Evolutionary conservation across 2,888 invertebrate species (phyloP).

Genomic region (Hydropsyche betteni): DNA sequence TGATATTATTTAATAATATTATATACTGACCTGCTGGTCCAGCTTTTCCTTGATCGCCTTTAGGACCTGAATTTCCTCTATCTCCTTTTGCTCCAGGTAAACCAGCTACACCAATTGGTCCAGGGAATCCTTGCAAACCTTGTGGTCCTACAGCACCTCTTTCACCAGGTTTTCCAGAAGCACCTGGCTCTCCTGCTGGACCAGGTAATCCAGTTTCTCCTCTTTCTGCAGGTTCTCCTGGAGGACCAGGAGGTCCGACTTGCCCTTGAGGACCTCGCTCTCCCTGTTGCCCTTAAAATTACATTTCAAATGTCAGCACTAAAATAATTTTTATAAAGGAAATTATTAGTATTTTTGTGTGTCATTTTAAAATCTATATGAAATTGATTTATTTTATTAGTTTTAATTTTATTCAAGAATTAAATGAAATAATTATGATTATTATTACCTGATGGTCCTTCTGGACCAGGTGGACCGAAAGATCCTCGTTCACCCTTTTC

Average conservation of each 20-base stretch:
- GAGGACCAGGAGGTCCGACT: constrained; percentile 77
- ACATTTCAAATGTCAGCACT: neutral
- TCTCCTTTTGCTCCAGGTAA: constrained; percentile 78
- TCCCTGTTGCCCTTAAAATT: constrained; percentile 69
- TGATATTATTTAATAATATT: neutral
- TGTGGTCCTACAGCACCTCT: constrained; percentile 76
- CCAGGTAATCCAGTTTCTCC: constrained; percentile 81
- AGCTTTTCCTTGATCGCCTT: constrained; percentile 77
- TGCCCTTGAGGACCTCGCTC: constrained; percentile 82
- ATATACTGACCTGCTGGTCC: constrained; percentile 65
- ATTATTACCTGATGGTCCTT: constrained; percentile 74
- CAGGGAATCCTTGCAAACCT: constrained; percentile 75
- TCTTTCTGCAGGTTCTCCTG: constrained; percentile 83
- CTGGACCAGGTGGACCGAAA: constrained; percentile 75
- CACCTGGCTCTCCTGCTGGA: constrained; percentile 74
- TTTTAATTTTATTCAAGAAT: neutral
- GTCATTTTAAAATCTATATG: neutral
- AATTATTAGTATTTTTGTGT: no score
- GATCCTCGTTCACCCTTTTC: constrained; percentile 81
- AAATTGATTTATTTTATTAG: neutral
- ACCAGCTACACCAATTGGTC: constrained; percentile 74
- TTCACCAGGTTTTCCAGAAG: constrained; percentile 78
- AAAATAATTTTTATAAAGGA: no score
- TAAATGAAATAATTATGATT: neutral
- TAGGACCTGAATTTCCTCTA: constrained; percentile 74